phyloP scores from a whole-genome alignment of 2,113 vertebrate species.

The Chauna torquata region DNA sequence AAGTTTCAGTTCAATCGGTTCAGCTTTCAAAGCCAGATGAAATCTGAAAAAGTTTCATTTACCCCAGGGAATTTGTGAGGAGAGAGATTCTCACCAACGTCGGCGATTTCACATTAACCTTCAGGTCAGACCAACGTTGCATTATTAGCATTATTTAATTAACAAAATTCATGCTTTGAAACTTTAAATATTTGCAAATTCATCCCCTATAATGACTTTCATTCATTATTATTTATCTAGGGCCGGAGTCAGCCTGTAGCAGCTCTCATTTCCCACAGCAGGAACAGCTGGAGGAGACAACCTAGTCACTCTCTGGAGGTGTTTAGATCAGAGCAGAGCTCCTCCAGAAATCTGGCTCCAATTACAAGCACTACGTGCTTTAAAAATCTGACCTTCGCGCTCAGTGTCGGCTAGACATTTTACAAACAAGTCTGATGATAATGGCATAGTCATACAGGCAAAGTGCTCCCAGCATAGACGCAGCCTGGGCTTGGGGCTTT shows the following conservation, averaged over 20 bases:
- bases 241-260: not conserved
- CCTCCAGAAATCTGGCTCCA: constrained; percentile 56
- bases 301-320: constrained; percentile 30
- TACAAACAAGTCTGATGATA: not conserved
- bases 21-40: constrained; percentile 34
- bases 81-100: constrained; percentile 43
- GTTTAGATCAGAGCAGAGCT: constrained; percentile 33
- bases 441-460: not conserved
- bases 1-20: not conserved
- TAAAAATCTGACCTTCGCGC: constrained; percentile 17
- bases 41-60: constrained; percentile 28
- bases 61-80: constrained; percentile 27
- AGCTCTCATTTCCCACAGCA: not conserved
- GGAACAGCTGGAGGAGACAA: constrained; percentile 41
- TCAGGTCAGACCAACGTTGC: constrained; percentile 23
- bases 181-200: constrained; percentile 68
- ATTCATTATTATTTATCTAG: constrained; percentile 63
- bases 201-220: constrained; percentile 47
- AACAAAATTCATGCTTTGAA: constrained; percentile 5
- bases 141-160: constrained; percentile 54
- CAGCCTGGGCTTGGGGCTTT: not conserved
- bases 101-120: constrained; percentile 4
- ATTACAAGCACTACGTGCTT: not conserved
- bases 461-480: not conserved
- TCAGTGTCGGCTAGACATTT: not conserved